These are phyloP conservation scores for Ptycholaimellus sp. DNA, from an alignment of 2,888 invertebrate genomes.

Conservation along the genomic window DNA sequence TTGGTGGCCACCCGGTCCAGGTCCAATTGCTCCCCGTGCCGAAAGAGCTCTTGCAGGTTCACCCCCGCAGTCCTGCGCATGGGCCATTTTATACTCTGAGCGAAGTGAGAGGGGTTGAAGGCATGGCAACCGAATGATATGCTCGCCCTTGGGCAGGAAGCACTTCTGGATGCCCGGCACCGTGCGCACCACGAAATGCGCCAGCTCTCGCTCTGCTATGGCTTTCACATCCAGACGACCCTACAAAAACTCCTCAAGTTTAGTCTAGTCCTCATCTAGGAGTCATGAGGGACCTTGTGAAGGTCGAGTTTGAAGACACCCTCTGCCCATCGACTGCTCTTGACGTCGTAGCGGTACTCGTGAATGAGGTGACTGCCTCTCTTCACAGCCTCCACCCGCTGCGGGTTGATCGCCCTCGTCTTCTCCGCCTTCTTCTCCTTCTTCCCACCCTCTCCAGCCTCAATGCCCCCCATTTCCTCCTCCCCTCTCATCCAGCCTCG, in stretches of 20 bases:
- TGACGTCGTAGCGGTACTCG: conserved; percentile 50
- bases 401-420: conserved; percentile 2
- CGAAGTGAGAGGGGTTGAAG: too few relatives aligned
- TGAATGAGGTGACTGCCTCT: conserved; percentile 31
- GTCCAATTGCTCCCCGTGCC: conserved; percentile 50
- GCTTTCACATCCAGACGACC: conserved; percentile 54
- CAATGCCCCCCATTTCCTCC: conserved; percentile 9
- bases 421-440: conserved; percentile 16
- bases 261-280: too few relatives aligned
- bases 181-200: conserved; percentile 37
- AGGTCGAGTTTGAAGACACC: conserved; percentile 44
- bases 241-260: too few relatives aligned
- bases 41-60: conserved; percentile 52
- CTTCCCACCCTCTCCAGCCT: neutral
- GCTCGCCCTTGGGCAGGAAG: conserved; percentile 41
- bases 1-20: conserved; percentile 46
- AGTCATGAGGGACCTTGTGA: too few relatives aligned
- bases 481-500: conserved; percentile 6
- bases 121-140: too few relatives aligned
- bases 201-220: conserved; percentile 45
- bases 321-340: conserved; percentile 57
- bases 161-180: conserved; percentile 56
- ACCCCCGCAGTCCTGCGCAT: too few relatives aligned
- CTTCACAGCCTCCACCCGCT: conserved; percentile 21
- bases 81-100: too few relatives aligned